A percentile compares a stretch with the other conserved stretches of the same genome.
Evolutionary conservation across 1,140 invertebrate genomes (phyloP).

Genomic region (Parasteatoda tepidariorum): DNA sequence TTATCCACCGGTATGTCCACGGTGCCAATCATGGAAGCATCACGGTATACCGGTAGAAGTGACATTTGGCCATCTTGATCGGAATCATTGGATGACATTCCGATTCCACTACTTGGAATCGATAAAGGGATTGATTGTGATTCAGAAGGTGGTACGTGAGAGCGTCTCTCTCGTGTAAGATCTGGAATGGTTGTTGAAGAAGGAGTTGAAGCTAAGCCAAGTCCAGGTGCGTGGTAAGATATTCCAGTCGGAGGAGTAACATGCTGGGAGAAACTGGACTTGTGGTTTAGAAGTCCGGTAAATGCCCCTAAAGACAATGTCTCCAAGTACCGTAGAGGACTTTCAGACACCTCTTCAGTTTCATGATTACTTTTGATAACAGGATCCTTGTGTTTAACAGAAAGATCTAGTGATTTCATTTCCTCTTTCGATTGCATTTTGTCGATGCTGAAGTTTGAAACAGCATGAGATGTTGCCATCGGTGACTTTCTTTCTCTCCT

Average conservation of each 20-base stretch:
- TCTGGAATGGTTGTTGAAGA: conserved; percentile 14
- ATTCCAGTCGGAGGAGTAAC: conserved; percentile 56
- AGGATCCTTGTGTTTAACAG: conserved; percentile 40
- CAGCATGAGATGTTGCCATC: neutral
- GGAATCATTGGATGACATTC: conserved; percentile 26
- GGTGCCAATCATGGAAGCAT: conserved; percentile 62
- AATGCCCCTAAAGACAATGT: conserved; percentile 83
- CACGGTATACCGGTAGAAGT: conserved; percentile 62
- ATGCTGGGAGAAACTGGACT: conserved; percentile 43
- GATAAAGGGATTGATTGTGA: conserved; percentile 24
- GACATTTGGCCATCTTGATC: conserved; percentile 55
- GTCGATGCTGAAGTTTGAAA: neutral
- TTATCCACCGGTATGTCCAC: conserved; percentile 82
- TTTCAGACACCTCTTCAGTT: conserved; percentile 68
- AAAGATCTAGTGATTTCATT: conserved; percentile 34
- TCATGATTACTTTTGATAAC: conserved; percentile 53
- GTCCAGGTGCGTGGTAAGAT: conserved; percentile 64
- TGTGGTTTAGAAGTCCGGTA: conserved; percentile 58
- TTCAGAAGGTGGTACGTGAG: conserved; percentile 33
- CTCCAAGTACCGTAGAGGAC: conserved; percentile 82
- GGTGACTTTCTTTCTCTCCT: conserved; percentile 4
- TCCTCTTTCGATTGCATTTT: conserved; percentile 8
- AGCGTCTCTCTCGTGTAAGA: conserved; percentile 38
- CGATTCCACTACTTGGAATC: conserved; percentile 31
- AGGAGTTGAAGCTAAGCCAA: conserved; percentile 60